Evolutionary conservation across 2,888 invertebrate species (phyloP).

Genomic region (Pasiphila rectangulata): DNA sequence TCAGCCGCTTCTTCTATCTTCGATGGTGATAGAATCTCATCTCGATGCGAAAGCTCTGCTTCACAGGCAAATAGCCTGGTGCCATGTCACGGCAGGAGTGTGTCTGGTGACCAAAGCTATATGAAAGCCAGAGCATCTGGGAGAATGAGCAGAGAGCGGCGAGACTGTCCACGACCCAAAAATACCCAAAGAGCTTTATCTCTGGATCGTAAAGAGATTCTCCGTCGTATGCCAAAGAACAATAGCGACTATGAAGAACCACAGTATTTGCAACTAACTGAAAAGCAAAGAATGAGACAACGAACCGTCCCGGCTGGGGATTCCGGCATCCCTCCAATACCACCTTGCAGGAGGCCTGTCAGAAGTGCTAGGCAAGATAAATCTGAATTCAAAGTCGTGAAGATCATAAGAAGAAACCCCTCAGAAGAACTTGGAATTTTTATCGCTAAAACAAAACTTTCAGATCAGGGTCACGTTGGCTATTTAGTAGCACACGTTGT

Average conservation of each 20-base stretch:
- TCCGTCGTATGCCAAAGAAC: conserved; percentile 72
- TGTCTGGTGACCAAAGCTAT: conserved; percentile 74
- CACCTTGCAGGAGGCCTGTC: conserved; percentile 65
- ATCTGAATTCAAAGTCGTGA: conserved; percentile 75
- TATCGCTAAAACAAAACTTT: conserved; percentile 84
- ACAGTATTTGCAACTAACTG: conserved; percentile 70
- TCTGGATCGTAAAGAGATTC: conserved; percentile 78
- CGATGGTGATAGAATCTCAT: conserved; percentile 77
- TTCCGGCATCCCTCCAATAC: conserved; percentile 75
- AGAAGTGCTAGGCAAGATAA: conserved; percentile 58
- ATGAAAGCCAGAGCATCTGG: conserved; percentile 60
- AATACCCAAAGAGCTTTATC: conserved; percentile 78
- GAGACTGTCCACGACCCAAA: conserved; percentile 57
- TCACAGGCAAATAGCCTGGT: conserved; percentile 64
- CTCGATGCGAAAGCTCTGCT: conserved; percentile 77
- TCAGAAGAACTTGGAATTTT: conserved; percentile 86
- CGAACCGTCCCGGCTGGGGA: conserved; percentile 61
- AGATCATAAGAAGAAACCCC: conserved; percentile 78
- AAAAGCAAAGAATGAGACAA: conserved; percentile 75
- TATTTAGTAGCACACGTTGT: conserved; percentile 87
- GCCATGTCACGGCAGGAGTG: conserved; percentile 71
- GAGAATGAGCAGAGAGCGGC: conserved; percentile 68
- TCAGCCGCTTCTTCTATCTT: conserved; percentile 85
- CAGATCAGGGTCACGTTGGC: conserved; percentile 82
- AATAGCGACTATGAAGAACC: conserved; percentile 64